phyloP scores from a whole-genome alignment of 2,888 invertebrate species.

The Drosophila falleni region DNA sequence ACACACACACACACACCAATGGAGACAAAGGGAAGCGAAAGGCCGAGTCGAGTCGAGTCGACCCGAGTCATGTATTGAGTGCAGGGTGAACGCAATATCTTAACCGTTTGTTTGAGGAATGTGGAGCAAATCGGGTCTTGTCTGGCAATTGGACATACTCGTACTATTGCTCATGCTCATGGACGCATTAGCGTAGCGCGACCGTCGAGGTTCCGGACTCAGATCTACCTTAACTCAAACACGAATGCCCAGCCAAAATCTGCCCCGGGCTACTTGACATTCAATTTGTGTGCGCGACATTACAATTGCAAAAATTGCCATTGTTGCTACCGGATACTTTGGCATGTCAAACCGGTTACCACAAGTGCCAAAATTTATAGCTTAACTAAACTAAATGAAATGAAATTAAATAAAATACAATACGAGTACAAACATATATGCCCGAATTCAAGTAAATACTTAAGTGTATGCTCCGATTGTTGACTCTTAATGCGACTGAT shows the following conservation, averaged over 20 bases:
- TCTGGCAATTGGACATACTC: constrained; percentile 67
- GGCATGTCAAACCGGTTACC: constrained; percentile 58
- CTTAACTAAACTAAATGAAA: constrained; percentile 27
- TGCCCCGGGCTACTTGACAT: constrained; percentile 68
- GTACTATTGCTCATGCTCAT: constrained; percentile 48
- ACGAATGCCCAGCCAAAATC: constrained; percentile 16
- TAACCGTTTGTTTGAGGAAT: constrained; percentile 60
- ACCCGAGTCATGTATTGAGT: constrained; percentile 13
- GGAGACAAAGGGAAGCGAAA: constrained; percentile 50
- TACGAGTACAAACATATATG: background rate
- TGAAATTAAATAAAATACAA: constrained; percentile 6
- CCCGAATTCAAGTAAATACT: background rate
- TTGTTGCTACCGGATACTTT: constrained; percentile 81
- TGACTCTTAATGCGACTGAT: constrained; percentile 12
- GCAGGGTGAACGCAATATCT: constrained; percentile 51
- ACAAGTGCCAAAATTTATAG: constrained; percentile 33
- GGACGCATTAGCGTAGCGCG: constrained; percentile 21
- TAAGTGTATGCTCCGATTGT: constrained; percentile 24
- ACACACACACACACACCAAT: constrained; percentile 16
- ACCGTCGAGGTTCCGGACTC: constrained; percentile 57
- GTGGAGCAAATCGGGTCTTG: constrained; percentile 74
- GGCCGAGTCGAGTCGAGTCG: constrained; percentile 28
- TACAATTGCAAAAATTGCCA: constrained; percentile 69
- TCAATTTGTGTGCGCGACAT: constrained; percentile 79
- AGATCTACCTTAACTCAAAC: constrained; percentile 38